Evolutionary conservation across 2,888 invertebrate species (phyloP).

Genomic region (Salticus scenicus): DNA sequence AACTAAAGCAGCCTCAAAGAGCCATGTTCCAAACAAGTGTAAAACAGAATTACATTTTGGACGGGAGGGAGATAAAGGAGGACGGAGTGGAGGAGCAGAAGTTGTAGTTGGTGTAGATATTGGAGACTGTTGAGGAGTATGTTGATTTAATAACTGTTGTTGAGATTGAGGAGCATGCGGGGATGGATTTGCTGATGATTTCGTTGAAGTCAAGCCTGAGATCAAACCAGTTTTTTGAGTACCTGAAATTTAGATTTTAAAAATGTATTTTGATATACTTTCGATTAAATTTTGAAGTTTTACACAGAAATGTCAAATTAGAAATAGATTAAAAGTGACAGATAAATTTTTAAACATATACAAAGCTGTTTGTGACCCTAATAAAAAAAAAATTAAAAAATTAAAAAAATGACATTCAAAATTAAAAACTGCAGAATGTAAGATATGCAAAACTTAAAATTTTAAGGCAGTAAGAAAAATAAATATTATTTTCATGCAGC

Average conservation of each 20-base stretch:
- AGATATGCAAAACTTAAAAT: too few species aligned
- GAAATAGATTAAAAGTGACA: background rate
- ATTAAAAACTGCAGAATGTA: too few species aligned
- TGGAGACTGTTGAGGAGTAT: constrained; percentile 65
- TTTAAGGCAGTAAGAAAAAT: too few species aligned
- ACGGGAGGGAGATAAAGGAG: constrained; percentile 77
- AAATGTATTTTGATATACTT: background rate
- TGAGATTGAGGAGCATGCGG: constrained; percentile 30
- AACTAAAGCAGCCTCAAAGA: constrained; percentile 95
- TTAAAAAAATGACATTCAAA: too few species aligned
- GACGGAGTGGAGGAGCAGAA: constrained; percentile 60
- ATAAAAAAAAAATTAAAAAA: too few species aligned
- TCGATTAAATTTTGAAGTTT: background rate
- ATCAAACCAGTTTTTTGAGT: constrained; percentile 55
- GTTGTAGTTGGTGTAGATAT: constrained; percentile 70
- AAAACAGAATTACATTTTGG: constrained; percentile 96
- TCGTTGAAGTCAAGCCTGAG: constrained; percentile 53
- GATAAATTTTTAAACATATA: too few species aligned
- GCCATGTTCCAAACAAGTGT: constrained; percentile 96
- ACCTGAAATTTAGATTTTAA: constrained; percentile 26
- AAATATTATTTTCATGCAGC: too few species aligned
- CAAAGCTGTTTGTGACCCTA: too few species aligned
- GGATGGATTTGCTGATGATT: constrained; percentile 8
- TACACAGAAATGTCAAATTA: background rate
- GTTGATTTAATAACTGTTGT: constrained; percentile 45